Conservation (phyloP, 2,888 invertebrate genomes). For the Morpho helenor region DNA sequence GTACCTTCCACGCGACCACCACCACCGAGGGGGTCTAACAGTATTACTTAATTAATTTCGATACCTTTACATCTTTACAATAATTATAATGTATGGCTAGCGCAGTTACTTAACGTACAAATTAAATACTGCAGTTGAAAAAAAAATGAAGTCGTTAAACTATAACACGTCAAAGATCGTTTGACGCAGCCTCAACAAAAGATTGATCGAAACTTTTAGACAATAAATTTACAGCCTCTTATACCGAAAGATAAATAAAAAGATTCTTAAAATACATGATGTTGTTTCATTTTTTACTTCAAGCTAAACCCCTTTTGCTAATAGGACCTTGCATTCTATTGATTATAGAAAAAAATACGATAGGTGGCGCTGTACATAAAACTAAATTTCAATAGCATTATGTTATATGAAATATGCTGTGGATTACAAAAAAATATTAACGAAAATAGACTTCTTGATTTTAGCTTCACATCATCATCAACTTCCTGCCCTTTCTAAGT, state of each 20-base stretch:
- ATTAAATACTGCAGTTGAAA: conserved; percentile 19
- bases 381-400: too few species aligned
- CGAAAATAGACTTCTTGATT: too few species aligned
- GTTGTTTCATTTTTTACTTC: conserved; percentile 44
- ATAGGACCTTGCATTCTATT: too few species aligned
- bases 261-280: conserved; percentile 55
- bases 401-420: too few species aligned
- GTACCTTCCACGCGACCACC: conserved; percentile 37
- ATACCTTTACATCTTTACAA: conserved; percentile 54
- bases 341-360: too few species aligned
- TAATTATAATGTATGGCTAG: conserved; percentile 33
- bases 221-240: conserved; percentile 75
- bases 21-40: conserved; percentile 60
- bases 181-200: conserved; percentile 51
- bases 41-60: conserved; percentile 74
- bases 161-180: conserved; percentile 39
- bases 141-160: conserved; percentile 29
- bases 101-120: conserved; percentile 24
- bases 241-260: conserved; percentile 72
- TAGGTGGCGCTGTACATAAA: too few species aligned
- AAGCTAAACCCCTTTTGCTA: too few species aligned
- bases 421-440: too few species aligned
- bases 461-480: too few species aligned
- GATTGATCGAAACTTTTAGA: conserved; percentile 68
- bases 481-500: too few species aligned